Conservation (phyloP, 2,113 vertebrate genomes). For the Centrocercus urophasianus region DNA sequence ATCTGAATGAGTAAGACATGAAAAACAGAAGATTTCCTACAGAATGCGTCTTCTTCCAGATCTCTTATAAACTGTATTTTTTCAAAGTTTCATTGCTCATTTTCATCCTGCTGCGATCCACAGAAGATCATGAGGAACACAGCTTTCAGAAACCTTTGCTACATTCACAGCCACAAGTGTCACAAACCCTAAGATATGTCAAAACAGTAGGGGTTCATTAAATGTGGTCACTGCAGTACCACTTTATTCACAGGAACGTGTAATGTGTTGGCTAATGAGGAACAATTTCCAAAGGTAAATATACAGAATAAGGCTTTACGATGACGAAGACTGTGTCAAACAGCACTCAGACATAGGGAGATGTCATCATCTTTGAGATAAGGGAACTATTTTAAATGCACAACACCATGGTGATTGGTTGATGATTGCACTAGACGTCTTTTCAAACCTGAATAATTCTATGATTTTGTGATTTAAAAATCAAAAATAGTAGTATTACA, state of each 20-base stretch:
- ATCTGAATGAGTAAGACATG: background rate
- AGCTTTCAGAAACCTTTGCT: background rate
- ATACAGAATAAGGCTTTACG: background rate
- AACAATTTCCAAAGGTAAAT: constrained; percentile 1
- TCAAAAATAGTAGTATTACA: background rate
- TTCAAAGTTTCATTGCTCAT: background rate
- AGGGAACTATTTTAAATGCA: background rate
- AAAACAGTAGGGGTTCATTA: constrained; percentile 49
- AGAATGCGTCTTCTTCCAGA: background rate
- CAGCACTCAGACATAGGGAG: background rate
- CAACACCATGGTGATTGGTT: background rate
- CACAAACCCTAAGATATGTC: background rate
- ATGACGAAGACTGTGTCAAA: constrained; percentile 16
- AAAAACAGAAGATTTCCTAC: constrained; percentile 19
- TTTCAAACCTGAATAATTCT: too few species aligned
- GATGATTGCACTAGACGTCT: too few species aligned
- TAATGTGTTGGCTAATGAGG: constrained; percentile 14
- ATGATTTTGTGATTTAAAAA: background rate
- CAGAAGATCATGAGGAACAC: background rate
- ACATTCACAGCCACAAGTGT: background rate
- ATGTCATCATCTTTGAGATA: background rate
- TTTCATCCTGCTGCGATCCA: background rate
- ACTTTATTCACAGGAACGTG: background rate
- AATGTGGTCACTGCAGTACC: background rate
- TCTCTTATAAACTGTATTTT: background rate